phyloP scores from a whole-genome alignment of 2,113 vertebrate species.

The Hemicordylus capensis region DNA sequence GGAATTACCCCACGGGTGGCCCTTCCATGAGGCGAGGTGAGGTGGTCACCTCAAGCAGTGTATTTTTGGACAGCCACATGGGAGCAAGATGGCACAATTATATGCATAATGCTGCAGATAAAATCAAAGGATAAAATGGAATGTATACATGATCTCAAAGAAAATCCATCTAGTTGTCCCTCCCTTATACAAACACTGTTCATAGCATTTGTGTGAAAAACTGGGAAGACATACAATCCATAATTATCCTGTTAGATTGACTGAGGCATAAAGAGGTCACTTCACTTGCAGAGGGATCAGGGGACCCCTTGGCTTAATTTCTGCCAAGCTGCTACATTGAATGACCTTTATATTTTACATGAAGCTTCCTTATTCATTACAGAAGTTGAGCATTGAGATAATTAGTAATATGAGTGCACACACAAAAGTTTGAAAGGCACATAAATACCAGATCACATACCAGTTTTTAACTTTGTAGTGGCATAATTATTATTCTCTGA shows the following conservation, averaged over 20 bases:
- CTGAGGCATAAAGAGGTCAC: constrained; percentile 10
- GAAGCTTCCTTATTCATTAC: background rate
- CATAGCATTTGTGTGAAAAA: background rate
- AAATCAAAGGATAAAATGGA: background rate
- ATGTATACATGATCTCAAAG: background rate
- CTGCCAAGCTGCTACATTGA: background rate
- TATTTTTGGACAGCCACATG: too few relatives aligned
- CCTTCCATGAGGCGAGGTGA: too few relatives aligned
- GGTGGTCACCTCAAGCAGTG: too few relatives aligned
- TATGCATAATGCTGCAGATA: background rate
- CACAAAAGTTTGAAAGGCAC: background rate
- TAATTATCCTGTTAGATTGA: constrained; percentile 14
- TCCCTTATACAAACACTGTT: background rate
- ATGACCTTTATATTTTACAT: constrained; percentile 3
- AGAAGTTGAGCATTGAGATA: background rate
- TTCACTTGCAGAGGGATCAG: background rate
- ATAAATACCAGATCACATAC: constrained; percentile 8
- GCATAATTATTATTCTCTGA: constrained; percentile 6
- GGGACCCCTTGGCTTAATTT: background rate
- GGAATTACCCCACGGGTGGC: background rate
- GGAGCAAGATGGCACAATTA: too few relatives aligned
- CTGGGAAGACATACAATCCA: background rate
- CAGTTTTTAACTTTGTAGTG: background rate
- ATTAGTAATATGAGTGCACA: background rate
- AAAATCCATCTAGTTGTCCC: background rate